Evolutionary conservation across 2,888 invertebrate species (phyloP).

Genomic region (Lasioglossum zephyrum): DNA sequence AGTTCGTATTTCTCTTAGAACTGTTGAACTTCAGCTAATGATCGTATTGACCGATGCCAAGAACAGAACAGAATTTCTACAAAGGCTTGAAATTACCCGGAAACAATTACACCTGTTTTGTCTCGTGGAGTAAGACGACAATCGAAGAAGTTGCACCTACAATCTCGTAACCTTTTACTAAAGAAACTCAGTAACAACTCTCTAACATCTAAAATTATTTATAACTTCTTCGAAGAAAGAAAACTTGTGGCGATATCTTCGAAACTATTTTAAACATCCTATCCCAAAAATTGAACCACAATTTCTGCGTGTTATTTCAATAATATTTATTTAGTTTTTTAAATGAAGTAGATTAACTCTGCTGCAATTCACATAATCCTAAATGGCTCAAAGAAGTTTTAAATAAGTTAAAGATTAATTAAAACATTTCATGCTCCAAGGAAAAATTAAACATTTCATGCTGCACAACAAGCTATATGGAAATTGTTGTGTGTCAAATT

Average conservation of each 20-base stretch:
- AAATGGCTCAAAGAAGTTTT: neutral
- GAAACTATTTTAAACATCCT: neutral
- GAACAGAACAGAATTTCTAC: conserved; percentile 4
- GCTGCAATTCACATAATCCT: neutral
- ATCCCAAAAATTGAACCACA: neutral
- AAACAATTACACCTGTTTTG: neutral
- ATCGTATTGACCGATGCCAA: conserved; percentile 11
- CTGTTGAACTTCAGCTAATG: conserved; percentile 6
- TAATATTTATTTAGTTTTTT: neutral
- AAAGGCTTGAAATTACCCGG: neutral
- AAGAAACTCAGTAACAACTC: neutral
- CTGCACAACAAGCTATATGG: neutral
- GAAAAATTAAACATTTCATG: neutral
- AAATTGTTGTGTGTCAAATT: neutral
- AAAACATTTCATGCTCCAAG: too few species aligned
- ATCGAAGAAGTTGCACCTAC: neutral
- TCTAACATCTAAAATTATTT: neutral
- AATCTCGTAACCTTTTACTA: neutral
- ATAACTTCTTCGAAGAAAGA: neutral
- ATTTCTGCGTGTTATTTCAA: neutral
- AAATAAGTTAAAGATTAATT: neutral
- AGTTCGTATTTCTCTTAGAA: conserved; percentile 9
- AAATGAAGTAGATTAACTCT: neutral
- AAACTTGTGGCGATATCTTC: neutral
- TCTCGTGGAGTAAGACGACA: neutral